These are phyloP conservation scores for Hirtodrosophila trivittata DNA, from an alignment of 2,888 invertebrate species.

Conservation along the genomic window DNA sequence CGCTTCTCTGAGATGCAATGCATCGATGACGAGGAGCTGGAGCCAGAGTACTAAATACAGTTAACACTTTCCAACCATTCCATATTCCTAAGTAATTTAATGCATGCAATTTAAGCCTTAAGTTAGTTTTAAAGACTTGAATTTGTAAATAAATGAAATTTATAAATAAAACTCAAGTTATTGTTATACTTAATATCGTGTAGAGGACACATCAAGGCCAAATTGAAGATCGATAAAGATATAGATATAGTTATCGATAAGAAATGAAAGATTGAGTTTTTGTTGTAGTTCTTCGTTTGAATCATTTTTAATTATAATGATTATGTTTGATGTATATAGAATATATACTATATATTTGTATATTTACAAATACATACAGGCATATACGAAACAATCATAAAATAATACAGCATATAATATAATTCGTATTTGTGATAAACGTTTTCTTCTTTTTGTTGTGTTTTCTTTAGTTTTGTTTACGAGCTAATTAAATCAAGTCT, in stretches of 20 bases:
- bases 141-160: neutral
- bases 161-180: neutral
- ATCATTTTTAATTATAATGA: slow-evolving; percentile 49
- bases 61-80: too few species aligned
- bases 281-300: slow-evolving; percentile 37
- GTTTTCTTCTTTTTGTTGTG: neutral
- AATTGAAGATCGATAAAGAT: too few species aligned
- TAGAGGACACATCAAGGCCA: neutral
- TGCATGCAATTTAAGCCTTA: too few species aligned
- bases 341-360: slow-evolving; percentile 12
- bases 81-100: slow-evolving; percentile 38
- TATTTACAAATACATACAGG: slow-evolving; percentile 65
- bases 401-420: slow-evolving; percentile 54
- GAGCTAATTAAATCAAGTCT: slow-evolving; percentile 26
- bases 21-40: slow-evolving; percentile 58
- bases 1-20: slow-evolving; percentile 68
- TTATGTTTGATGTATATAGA: slow-evolving; percentile 39
- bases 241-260: too few species aligned
- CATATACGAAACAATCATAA: slow-evolving; percentile 50
- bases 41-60: too few species aligned
- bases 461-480: slow-evolving; percentile 10
- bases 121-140: too few species aligned
- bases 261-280: neutral
- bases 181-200: slow-evolving; percentile 10
- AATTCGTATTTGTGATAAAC: slow-evolving; percentile 25